A percentile compares a stretch with the other conserved stretches of the same genome.
These are phyloP conservation scores for Trachurus trachurus DNA, from an alignment of 2,797 vertebrate species.

Conservation along the genomic window DNA sequence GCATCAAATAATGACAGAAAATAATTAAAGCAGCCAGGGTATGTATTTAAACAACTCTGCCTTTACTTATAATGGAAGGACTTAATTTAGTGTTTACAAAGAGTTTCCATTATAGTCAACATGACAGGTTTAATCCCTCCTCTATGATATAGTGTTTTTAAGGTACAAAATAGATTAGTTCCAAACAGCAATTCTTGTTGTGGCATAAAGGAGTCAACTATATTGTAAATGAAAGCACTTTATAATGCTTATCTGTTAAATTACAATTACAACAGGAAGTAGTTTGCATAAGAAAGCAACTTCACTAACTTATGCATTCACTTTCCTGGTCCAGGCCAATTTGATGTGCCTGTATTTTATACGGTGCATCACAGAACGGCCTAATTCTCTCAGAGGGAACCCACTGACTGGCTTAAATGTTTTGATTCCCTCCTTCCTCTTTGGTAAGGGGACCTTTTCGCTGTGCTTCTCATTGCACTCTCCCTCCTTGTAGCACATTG, in stretches of 20 bases:
- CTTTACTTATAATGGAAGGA: background rate
- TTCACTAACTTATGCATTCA: background rate
- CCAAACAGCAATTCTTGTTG: background rate
- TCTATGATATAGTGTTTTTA: background rate
- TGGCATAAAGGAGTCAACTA: background rate
- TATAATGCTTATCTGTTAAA: background rate
- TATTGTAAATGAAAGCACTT: background rate
- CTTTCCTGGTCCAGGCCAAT: background rate
- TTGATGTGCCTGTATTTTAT: background rate
- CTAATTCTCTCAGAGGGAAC: conserved; percentile 21
- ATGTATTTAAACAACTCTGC: background rate
- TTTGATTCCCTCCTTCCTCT: conserved; percentile 19
- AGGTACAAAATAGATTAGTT: conserved; percentile 8
- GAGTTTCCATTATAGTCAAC: background rate
- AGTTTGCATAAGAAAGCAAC: conserved; percentile 1
- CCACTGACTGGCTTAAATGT: conserved; percentile 15
- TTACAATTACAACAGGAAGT: background rate
- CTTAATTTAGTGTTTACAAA: background rate
- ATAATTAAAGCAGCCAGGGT: conserved; percentile 16
- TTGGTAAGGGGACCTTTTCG: conserved; percentile 30
- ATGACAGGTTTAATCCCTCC: background rate
- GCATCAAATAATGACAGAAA: conserved; percentile 11
- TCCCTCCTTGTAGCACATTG: conserved; percentile 50
- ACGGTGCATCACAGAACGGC: background rate
- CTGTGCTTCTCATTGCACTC: conserved; percentile 48